Evolutionary conservation across 2,888 invertebrate species (phyloP), one percentile per base, ranked within the genome.

Genomic region (Andrena bicolor): DNA sequence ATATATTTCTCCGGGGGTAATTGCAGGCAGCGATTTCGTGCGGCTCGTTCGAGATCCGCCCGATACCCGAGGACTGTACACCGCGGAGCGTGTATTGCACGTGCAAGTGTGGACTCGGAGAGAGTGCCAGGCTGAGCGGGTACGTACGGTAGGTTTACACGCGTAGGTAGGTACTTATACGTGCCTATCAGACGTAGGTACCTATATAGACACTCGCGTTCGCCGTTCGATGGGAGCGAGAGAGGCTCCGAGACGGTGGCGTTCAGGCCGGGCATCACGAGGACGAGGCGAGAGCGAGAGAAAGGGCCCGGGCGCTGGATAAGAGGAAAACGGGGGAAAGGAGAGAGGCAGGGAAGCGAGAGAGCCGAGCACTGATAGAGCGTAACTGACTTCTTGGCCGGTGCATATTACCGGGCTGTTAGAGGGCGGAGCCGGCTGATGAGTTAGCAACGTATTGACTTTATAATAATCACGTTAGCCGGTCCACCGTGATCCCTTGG

Each of bases 361-460:
- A 79, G 77, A 87, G 80, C 83, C 83, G 80, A 80, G 83, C 86
- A 90, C 90, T 89, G 90, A 90, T 91, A 90, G 87, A 90, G 90
- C 91, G 91, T 92, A 92, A 92, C 93, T 91, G 93, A 92, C 93
- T 93, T 90, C 92, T 92, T 91, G 92, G 90, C 91, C 89, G 89
- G 92, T 91, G 91, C 92, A 93, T 93, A 93, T 92, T 93, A 93
- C 93, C 92, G 91, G 93, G 91, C 93, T 93, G 93, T 93, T 93
- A 92, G 93, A 93, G 93, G 93, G 93, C 93, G 93, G 93, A 91
- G 93, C 89, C 89, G 90, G 91, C 93, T 93, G 93, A 93, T 93
- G 93, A 93, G 93, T 93, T 93, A 93, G 93, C 93, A 93, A 93
- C 93, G 93, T 93, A 94, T 94, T 93, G 93, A 94, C 94, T 94